These are phyloP conservation scores for Mobula birostris DNA, from an alignment of 2,113 vertebrate species.

Conservation along the genomic window DNA sequence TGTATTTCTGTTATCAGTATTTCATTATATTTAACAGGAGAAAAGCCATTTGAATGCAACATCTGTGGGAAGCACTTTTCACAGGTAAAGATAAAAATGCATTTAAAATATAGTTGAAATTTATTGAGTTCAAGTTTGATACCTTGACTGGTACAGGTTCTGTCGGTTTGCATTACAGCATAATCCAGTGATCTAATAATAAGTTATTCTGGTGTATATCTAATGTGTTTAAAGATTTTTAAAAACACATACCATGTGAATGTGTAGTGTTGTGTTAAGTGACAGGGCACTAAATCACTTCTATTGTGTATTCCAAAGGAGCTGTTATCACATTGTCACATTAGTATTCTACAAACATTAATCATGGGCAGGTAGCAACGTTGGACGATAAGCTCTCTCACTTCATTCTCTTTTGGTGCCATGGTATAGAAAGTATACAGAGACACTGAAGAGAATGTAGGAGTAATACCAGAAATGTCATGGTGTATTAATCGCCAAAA, in stretches of 20 bases:
- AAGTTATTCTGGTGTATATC: background rate
- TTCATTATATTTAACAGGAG: slow-evolving; percentile 70
- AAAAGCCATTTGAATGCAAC: slow-evolving; percentile 97
- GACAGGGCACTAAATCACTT: background rate
- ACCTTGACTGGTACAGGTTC: background rate
- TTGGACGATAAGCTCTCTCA: too few relatives aligned
- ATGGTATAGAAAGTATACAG: too few relatives aligned
- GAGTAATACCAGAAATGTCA: too few relatives aligned
- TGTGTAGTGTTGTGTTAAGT: background rate
- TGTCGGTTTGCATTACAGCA: background rate
- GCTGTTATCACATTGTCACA: background rate
- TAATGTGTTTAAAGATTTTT: background rate
- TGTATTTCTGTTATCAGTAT: slow-evolving; percentile 46
- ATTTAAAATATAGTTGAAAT: background rate
- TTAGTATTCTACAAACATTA: background rate
- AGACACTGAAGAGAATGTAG: too few relatives aligned
- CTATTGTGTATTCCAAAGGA: background rate
- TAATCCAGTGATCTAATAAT: background rate
- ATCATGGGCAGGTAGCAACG: background rate
- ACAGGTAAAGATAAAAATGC: slow-evolving; percentile 66
- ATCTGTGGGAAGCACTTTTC: slow-evolving; percentile 95
- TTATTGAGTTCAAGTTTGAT: background rate
- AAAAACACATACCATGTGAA: background rate
- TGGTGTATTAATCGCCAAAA: too few relatives aligned
- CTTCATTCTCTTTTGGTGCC: too few relatives aligned